phyloP scores from a whole-genome alignment of 2,113 vertebrate genomes.

The Polypterus senegalus region DNA sequence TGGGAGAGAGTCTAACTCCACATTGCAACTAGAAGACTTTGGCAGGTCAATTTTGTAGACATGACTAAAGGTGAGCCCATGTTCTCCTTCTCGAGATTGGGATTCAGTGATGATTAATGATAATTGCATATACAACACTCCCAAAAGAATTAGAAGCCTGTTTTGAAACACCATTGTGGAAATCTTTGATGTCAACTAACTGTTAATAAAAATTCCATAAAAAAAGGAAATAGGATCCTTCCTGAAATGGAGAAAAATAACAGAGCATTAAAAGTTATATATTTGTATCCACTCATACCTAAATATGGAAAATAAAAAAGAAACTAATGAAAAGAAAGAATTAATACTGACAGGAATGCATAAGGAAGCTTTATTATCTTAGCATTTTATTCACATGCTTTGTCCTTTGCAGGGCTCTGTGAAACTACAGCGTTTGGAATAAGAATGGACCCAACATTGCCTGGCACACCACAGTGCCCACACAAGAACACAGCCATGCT shows the following conservation, averaged over 20 bases:
- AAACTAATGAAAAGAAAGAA: no score
- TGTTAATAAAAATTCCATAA: conserved; percentile 1
- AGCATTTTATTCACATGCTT: no score
- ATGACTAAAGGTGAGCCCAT: conserved; percentile 68
- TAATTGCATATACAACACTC: conserved; percentile 27
- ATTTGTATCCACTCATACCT: no score
- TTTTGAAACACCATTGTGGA: conserved; percentile 15
- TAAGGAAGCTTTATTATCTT: no score
- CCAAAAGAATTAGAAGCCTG: conserved; percentile 32
- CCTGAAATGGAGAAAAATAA: not conserved
- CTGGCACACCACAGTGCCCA: no score
- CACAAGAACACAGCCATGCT: no score
- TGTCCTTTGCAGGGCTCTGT: no score
- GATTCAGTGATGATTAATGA: conserved; percentile 24
- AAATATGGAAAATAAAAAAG: no score
- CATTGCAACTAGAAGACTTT: conserved; percentile 45
- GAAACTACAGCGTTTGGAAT: no score
- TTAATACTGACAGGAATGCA: no score
- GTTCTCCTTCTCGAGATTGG: conserved; percentile 25
- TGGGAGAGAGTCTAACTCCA: conserved; percentile 40
- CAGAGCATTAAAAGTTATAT: no score
- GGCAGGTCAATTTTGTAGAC: conserved; percentile 65
- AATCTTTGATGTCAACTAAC: conserved; percentile 32
- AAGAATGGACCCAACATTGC: no score
- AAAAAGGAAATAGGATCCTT: not conserved